Base-by-base conservation (phyloP, 2,113 vertebrate genomes). In the Phaethon lepturus region DNA sequence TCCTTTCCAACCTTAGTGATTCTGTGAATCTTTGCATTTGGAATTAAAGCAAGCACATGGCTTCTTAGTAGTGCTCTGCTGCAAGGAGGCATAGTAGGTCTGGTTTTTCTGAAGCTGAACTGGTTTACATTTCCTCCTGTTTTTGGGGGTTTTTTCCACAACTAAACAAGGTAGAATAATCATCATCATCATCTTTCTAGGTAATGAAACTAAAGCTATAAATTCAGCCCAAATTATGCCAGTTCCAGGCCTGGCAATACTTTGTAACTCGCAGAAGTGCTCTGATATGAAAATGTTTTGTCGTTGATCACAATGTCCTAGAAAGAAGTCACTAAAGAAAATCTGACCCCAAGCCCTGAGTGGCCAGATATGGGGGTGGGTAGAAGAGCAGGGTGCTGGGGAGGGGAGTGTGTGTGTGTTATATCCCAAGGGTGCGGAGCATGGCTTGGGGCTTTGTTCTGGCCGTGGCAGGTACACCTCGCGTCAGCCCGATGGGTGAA, bases 391-490 rank as follows among this genome's bases (percentile, higher is more conserved):
- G 77, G 40, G 24, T 22, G 49, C 18, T 13, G 31, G 49, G 24
- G 19, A 7, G 18, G 17, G 14, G 44, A 10, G 44, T 12, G 44
- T 45, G 44, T 45, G 38, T 17, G 53, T 56, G 26, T 31, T 38
- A 17, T 7, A 17, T 9, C n/a, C 25, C n/a, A 6, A 10, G 45
- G 45, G 58, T 12, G 69, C 19, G 4, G 35, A 42, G 58, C 38
- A 9, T 4, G 3, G 33, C 9, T 2, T 10, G 10, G 76, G 38
- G 29, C 60, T 66, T 22, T 44, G 2, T 23, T n/a, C 18, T 10
- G 62, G 19, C 31, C 1, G 3, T 2, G 38, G 1, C 6, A 13
- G 14, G 19, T 5, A 7, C 6, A 16, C 60, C 50, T 28, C 40
- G 1, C 20, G 3, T 10, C 31, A n/a, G 10, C 31, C 42, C 1